Evolutionary conservation across 2,113 vertebrate species (phyloP), one percentile per base, ranked within the genome.

Genomic region (Leucosticte australis): DNA sequence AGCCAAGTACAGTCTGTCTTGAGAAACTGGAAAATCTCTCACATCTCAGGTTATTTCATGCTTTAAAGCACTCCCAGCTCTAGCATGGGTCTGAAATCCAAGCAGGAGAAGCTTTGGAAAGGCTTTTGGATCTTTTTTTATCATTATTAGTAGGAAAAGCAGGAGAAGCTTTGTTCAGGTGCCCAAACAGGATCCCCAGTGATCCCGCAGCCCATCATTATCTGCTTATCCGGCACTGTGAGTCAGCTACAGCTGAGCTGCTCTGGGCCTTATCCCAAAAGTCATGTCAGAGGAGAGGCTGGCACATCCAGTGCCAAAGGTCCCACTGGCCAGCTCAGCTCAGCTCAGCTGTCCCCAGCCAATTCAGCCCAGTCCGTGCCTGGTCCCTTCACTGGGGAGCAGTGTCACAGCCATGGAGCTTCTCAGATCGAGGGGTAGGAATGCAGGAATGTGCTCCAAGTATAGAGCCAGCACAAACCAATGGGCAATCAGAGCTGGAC

Each of bases 401-500:
- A 39, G 41, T 4, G 50, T 21, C 24, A 4, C 18, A 52, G 69
- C 60, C 52, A 65, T 24, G 1, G 0, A 22, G 6, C 18, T 33
- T 16, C 24, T 13, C 49, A 37, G 52, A 18, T 7, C 0, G 0
- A 47, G n/a, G 8, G 7, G 28, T 2, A 35, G 75, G 26, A 41
- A 52, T 11, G 47, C n/a, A 41, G 47, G 73, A 21, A 18, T 18
- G n/a, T 84, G 78, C 47, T 53, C 69, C 53, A 2, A 7, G 23
- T 1, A 11, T 6, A 4, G 14, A 13, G 41, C 49, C 67, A 30
- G 74, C 53, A 41, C 49, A 42, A 13, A 23, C 9, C 5, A 1
- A 0, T 0, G 5, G 22, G 60, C 47, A 57, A 4, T 2, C 5
- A 6, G 18, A 33, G 21, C 35, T 9, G 35, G 39, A 33, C 10